Conservation (phyloP, 2,888 invertebrate genomes). For the Heliconius hortense region DNA sequence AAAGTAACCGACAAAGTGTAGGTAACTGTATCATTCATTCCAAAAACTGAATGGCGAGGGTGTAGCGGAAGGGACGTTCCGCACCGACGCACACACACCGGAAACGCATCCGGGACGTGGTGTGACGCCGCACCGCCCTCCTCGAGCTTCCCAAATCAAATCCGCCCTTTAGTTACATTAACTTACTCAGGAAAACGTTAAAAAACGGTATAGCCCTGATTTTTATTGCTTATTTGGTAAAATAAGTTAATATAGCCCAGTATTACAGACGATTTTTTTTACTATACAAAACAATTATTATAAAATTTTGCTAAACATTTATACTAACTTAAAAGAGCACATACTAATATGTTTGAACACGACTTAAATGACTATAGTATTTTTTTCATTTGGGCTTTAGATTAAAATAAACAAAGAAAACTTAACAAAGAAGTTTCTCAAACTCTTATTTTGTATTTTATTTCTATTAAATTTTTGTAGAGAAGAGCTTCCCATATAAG, state of each 20-base stretch:
- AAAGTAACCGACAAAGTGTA: slow-evolving; percentile 9
- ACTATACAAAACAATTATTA: no score
- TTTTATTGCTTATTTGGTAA: background rate
- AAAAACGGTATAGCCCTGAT: background rate
- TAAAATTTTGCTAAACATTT: no score
- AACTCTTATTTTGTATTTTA: no score
- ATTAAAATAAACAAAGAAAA: no score
- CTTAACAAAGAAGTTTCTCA: no score
- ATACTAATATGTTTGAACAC: no score
- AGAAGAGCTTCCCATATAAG: no score
- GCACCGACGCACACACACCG: slow-evolving; percentile 72
- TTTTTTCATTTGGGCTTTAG: no score
- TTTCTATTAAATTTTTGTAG: no score
- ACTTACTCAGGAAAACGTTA: slow-evolving; percentile 25
- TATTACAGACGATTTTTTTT: no score
- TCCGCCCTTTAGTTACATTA: slow-evolving; percentile 51
- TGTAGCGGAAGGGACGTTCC: slow-evolving; percentile 78
- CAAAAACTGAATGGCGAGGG: slow-evolving; percentile 64
- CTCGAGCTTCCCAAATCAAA: slow-evolving; percentile 51
- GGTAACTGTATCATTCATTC: slow-evolving; percentile 58
- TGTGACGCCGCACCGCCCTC: slow-evolving; percentile 62
- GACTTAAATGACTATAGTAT: no score
- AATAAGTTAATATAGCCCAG: background rate
- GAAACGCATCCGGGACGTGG: slow-evolving; percentile 79
- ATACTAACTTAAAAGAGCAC: no score